Conservation (phyloP, 2,113 vertebrate species). For the Meles meles region DNA sequence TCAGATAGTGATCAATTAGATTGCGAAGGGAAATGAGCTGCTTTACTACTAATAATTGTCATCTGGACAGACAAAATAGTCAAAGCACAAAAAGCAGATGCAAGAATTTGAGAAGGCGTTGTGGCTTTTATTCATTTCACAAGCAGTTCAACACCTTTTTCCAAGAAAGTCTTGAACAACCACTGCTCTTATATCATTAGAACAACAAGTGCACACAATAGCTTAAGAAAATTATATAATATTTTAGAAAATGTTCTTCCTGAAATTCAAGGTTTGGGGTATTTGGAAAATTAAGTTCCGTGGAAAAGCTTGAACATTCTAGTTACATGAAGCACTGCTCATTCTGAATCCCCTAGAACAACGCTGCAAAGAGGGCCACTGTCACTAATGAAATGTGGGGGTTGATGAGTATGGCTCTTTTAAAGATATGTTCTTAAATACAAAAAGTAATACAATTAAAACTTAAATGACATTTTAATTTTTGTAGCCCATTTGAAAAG, state of each 20-base stretch:
- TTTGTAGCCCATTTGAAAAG: neutral
- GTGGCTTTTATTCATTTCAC: neutral
- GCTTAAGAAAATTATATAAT: neutral
- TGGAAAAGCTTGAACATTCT: neutral
- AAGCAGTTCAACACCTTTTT: neutral
- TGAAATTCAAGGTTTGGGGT: neutral
- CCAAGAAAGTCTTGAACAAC: neutral
- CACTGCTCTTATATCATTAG: neutral
- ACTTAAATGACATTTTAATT: neutral
- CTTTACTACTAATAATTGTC: neutral
- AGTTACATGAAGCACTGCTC: neutral
- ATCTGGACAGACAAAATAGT: neutral
- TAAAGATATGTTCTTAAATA: neutral
- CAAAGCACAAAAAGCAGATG: neutral
- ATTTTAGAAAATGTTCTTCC: constrained; percentile 19
- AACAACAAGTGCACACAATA: neutral
- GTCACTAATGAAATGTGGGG: neutral
- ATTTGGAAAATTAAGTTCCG: constrained; percentile 28
- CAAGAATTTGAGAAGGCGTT: neutral
- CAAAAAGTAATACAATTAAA: neutral
- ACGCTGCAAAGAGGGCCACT: neutral
- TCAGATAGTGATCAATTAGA: neutral
- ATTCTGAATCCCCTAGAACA: neutral
- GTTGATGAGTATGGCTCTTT: neutral
- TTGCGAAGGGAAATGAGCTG: neutral